A percentile compares a stretch with the other conserved stretches of the same genome.
Evolutionary conservation across 2,888 invertebrate species (phyloP).

Genomic region (Macrophya alboannulata): DNA sequence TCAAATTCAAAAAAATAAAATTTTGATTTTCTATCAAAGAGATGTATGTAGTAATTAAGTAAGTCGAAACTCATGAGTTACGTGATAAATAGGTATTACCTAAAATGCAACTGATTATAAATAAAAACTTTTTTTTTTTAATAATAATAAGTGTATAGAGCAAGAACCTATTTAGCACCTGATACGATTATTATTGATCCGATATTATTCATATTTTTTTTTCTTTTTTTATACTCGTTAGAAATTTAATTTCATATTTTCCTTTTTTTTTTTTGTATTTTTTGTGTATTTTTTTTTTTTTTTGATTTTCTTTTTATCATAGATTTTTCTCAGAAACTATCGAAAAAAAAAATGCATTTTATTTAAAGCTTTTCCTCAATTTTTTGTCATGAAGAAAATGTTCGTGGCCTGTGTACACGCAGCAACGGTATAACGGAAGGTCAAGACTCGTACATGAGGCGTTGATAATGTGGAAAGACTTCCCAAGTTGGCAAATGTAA

Average conservation of each 20-base stretch:
- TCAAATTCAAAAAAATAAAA: not conserved
- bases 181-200: constrained; percentile 21
- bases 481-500: constrained; percentile 96
- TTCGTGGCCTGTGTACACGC: constrained; percentile 31
- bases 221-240: not conserved
- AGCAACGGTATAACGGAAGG: constrained; percentile 70
- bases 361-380: constrained; percentile 12
- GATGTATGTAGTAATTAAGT: not conserved
- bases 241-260: not conserved
- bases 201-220: not conserved
- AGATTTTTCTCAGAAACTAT: not conserved
- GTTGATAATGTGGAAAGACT: constrained; percentile 97
- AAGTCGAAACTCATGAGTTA: not conserved
- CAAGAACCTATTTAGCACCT: constrained; percentile 45
- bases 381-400: constrained; percentile 40
- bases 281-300: not conserved
- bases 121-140: not conserved
- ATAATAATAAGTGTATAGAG: constrained; percentile 1
- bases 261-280: not conserved
- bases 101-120: constrained; percentile 19
- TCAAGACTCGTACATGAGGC: constrained; percentile 96
- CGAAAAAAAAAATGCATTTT: constrained; percentile 21
- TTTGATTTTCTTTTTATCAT: not conserved
- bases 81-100: not conserved
- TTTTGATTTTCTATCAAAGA: not conserved